Evolutionary conservation across 2,113 vertebrate genomes (phyloP).

Genomic region (Microcebus murinus): DNA sequence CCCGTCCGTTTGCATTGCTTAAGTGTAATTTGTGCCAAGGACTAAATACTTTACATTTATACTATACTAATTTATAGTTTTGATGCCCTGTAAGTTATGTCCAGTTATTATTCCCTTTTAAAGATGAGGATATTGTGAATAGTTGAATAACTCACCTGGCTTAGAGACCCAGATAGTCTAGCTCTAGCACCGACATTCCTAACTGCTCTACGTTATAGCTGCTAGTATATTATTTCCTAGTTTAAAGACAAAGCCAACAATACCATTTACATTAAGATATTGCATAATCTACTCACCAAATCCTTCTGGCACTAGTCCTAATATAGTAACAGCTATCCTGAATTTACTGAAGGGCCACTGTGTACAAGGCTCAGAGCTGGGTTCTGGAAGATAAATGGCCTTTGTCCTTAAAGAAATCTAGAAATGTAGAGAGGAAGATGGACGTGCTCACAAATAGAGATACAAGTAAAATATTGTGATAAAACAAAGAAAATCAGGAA

Average conservation of each 20-base stretch:
- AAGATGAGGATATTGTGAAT: background rate
- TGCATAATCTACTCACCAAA: background rate
- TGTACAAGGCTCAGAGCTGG: background rate
- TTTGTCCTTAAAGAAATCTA: background rate
- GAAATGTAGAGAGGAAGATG: background rate
- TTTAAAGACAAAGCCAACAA: background rate
- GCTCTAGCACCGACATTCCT: background rate
- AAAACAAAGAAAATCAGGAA: background rate
- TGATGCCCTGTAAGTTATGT: background rate
- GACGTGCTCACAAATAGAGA: background rate
- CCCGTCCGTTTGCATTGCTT: background rate
- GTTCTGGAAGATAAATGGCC: background rate
- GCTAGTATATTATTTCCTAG: background rate
- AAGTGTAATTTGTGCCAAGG: conserved; percentile 1
- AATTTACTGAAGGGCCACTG: background rate
- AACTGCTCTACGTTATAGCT: background rate
- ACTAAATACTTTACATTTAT: background rate
- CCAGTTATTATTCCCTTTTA: background rate
- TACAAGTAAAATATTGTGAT: background rate
- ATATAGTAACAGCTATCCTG: background rate
- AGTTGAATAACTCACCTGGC: background rate
- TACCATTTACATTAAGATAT: background rate
- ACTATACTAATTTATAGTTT: background rate
- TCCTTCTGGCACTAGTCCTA: background rate
- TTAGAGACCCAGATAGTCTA: background rate